These are phyloP conservation scores for Lampris incognitus DNA, from an alignment of 2,113 vertebrate genomes.

Conservation along the genomic window DNA sequence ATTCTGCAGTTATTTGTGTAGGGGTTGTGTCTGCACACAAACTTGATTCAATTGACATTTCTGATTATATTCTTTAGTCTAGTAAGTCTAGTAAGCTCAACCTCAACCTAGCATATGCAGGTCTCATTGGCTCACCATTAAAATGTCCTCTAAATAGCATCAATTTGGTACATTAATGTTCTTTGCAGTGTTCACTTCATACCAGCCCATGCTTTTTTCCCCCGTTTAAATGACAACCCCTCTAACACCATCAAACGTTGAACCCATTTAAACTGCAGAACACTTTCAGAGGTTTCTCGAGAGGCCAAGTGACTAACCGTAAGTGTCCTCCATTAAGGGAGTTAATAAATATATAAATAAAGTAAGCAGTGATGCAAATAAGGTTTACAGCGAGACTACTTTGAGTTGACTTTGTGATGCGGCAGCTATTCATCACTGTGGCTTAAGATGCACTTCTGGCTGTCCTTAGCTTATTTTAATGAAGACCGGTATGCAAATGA, in stretches of 20 bases:
- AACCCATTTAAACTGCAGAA: conserved; percentile 83
- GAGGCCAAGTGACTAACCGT: conserved; percentile 82
- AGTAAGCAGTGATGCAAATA: conserved; percentile 90
- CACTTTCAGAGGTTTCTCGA: conserved; percentile 79
- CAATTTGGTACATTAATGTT: conserved; percentile 46
- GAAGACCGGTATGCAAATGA: conserved; percentile 99
- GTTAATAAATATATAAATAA: conserved; percentile 82
- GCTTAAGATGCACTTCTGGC: conserved; percentile 93
- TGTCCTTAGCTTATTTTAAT: conserved; percentile 99
- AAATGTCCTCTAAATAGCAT: conserved; percentile 62
- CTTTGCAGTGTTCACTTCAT: conserved; percentile 35
- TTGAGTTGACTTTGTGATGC: conserved; percentile 92
- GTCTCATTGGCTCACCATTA: conserved; percentile 33
- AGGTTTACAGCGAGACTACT: conserved; percentile 94
- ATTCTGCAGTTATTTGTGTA: not conserved
- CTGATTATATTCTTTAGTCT: no score
- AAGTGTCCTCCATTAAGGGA: conserved; percentile 85
- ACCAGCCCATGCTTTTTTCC: conserved; percentile 16
- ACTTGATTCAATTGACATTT: not conserved
- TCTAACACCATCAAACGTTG: conserved; percentile 69
- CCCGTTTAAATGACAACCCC: conserved; percentile 69
- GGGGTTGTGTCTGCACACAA: not conserved
- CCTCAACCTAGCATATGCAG: conserved; percentile 7
- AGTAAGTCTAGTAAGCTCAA: not conserved
- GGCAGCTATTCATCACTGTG: conserved; percentile 97